phyloP scores from a whole-genome alignment of 2,113 vertebrate genomes.

The Anas platyrhynchos region DNA sequence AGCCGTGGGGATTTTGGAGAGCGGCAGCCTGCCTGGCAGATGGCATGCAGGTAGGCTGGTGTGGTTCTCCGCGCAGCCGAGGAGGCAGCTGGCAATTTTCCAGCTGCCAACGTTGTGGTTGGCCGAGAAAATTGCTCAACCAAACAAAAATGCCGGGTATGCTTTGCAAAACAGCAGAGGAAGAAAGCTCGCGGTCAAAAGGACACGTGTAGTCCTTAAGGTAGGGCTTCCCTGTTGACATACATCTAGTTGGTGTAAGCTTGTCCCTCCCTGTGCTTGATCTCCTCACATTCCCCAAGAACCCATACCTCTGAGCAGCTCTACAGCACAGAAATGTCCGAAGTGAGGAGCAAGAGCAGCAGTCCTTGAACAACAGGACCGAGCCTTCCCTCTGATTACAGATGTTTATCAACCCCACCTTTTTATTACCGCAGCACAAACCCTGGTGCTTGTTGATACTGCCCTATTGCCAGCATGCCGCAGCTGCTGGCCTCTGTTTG shows the following conservation, averaged over 20 bases:
- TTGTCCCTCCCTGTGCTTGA: not conserved
- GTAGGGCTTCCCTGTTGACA: not conserved
- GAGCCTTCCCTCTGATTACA: not conserved
- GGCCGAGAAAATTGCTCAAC: not conserved
- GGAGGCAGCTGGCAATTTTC: conserved; percentile 2
- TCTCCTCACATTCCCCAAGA: not conserved
- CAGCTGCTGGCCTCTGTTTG: not conserved
- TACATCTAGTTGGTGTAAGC: not conserved
- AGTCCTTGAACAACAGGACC: not conserved
- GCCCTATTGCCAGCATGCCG: not conserved
- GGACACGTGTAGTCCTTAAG: not conserved
- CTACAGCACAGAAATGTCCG: not conserved
- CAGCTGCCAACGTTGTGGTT: not conserved
- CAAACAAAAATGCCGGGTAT: not conserved
- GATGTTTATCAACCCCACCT: not conserved
- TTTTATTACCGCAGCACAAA: not conserved
- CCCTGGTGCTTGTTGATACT: not conserved
- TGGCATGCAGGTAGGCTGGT: not conserved
- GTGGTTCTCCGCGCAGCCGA: not conserved
- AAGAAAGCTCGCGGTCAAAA: not conserved
- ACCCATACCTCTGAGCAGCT: too few relatives aligned
- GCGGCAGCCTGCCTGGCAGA: conserved; percentile 26
- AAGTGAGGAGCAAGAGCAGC: not conserved
- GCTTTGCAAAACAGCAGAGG: not conserved
- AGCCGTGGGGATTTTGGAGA: not conserved